These are phyloP conservation scores for Laticauda colubrina DNA, from an alignment of 2,113 vertebrate genomes.

Conservation along the genomic window DNA sequence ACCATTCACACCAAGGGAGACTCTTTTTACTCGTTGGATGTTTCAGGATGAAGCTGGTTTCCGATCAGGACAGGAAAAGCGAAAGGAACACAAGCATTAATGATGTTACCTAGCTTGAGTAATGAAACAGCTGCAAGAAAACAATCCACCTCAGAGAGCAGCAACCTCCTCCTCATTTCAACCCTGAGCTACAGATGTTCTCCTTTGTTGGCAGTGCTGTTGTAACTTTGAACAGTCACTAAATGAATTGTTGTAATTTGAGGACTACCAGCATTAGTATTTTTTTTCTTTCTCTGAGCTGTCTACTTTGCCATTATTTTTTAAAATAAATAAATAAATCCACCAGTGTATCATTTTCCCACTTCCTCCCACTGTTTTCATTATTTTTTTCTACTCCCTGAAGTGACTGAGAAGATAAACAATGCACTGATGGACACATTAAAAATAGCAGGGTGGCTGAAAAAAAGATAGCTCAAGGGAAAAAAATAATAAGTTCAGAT, in stretches of 20 bases:
- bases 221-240: too few species aligned
- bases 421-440: background rate
- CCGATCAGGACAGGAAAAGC: too few species aligned
- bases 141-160: too few species aligned
- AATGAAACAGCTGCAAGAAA: too few species aligned
- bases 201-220: too few species aligned
- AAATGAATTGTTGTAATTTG: too few species aligned
- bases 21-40: background rate
- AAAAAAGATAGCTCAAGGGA: background rate
- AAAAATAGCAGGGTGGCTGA: background rate
- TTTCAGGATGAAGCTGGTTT: background rate
- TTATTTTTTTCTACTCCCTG: background rate
- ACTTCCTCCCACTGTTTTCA: background rate
- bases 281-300: background rate
- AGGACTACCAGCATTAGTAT: too few species aligned
- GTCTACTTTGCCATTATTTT: background rate
- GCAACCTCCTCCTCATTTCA: too few species aligned
- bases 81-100: too few species aligned
- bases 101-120: too few species aligned
- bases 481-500: background rate
- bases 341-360: background rate
- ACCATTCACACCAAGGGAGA: background rate
- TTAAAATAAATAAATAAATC: background rate
- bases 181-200: too few species aligned
- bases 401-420: background rate